Evolutionary conservation across 2,888 invertebrate species (phyloP).

Genomic region (Acronicta aceris): DNA sequence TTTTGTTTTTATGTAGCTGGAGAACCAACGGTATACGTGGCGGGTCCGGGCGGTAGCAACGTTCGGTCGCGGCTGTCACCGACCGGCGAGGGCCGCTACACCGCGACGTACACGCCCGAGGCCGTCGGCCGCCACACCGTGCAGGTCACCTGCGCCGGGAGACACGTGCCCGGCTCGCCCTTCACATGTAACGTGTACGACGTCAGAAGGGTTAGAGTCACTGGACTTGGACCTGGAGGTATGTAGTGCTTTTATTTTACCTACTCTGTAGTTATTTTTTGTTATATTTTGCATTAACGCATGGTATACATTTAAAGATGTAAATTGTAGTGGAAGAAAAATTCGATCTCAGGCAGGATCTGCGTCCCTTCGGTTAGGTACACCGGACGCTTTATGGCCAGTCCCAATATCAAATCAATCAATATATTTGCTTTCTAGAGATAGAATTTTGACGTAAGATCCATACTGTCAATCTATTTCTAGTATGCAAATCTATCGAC

Average conservation of each 20-base stretch:
- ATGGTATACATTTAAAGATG: too few species aligned
- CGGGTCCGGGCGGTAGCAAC: slow-evolving; percentile 95
- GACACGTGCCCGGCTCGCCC: slow-evolving; percentile 96
- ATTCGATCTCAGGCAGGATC: too few species aligned
- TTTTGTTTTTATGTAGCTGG: slow-evolving; percentile 74
- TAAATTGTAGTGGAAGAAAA: too few species aligned
- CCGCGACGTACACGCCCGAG: slow-evolving; percentile 94
- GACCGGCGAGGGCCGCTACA: slow-evolving; percentile 91
- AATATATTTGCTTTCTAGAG: too few species aligned
- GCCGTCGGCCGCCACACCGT: slow-evolving; percentile 96
- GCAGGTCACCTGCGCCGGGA: slow-evolving; percentile 94
- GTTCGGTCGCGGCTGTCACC: slow-evolving; percentile 92
- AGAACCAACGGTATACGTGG: slow-evolving; percentile 92
- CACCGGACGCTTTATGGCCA: too few species aligned
- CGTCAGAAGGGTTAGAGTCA: slow-evolving; percentile 94
- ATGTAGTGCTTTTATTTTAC: slow-evolving; percentile 17
- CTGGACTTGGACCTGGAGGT: slow-evolving; percentile 90
- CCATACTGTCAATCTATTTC: too few species aligned
- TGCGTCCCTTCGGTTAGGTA: too few species aligned
- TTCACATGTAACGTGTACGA: slow-evolving; percentile 98
- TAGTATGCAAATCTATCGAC: too few species aligned
- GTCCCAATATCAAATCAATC: too few species aligned
- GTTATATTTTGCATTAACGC: too few species aligned
- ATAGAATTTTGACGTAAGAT: too few species aligned
- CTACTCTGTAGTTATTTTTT: neutral